Conservation (phyloP, 2,113 vertebrate genomes). For the Puma concolor region DNA sequence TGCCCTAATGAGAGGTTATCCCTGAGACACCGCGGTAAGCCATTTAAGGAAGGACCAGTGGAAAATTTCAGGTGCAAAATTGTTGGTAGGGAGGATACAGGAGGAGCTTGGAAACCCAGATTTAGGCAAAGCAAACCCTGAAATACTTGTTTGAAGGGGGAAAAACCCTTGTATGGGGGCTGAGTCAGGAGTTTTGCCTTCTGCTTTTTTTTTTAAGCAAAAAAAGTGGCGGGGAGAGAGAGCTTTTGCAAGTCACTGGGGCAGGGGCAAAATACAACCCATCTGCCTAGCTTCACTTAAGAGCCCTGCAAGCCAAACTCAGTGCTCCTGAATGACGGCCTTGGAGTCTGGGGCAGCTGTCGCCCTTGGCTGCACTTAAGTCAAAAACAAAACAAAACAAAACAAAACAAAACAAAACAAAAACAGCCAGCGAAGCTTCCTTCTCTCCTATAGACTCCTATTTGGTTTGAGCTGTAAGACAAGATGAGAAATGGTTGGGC, state of each 20-base stretch:
- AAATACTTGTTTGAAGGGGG: background rate
- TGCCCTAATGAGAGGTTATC: background rate
- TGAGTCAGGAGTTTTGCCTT: constrained; percentile 2
- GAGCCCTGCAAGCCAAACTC: background rate
- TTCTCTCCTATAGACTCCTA: constrained; percentile 59
- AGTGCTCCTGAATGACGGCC: background rate
- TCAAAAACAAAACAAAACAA: constrained; percentile 17
- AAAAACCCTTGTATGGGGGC: background rate
- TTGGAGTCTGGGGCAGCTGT: constrained; percentile 6
- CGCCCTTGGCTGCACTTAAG: constrained; percentile 70
- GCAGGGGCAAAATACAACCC: constrained; percentile 10
- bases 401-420: no score
- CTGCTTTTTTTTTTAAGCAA: background rate
- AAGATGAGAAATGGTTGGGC: constrained; percentile 64
- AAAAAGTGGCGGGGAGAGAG: background rate
- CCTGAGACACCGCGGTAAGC: background rate
- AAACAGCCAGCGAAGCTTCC: constrained; percentile 43
- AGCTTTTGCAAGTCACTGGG: background rate
- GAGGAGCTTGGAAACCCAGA: background rate
- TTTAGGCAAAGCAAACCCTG: background rate
- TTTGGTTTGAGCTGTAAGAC: constrained; percentile 63
- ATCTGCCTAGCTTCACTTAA: background rate
- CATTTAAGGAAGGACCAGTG: background rate
- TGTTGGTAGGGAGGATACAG: background rate
- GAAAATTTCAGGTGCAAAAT: background rate